phyloP scores from a whole-genome alignment of 1,140 invertebrate species.

The Chrysopa pallens region DNA sequence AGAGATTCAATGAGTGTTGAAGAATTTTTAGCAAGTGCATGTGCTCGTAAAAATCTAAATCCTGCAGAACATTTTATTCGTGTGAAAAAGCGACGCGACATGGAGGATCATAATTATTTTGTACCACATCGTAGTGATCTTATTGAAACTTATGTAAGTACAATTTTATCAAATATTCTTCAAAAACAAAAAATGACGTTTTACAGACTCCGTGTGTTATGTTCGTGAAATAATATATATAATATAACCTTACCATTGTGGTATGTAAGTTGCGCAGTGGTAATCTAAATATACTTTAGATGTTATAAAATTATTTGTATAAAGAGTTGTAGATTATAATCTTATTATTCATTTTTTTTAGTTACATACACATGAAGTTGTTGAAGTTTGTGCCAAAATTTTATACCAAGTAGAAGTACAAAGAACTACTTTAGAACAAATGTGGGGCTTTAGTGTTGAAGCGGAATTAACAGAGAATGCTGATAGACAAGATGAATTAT shows the following conservation, averaged over 20 bases:
- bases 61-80: slow-evolving; percentile 90
- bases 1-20: slow-evolving; percentile 86
- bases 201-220: too few species aligned
- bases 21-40: slow-evolving; percentile 83
- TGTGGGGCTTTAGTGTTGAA: slow-evolving; percentile 96
- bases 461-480: slow-evolving; percentile 91
- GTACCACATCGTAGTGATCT: slow-evolving; percentile 80
- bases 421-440: slow-evolving; percentile 71
- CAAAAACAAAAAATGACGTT: too few species aligned
- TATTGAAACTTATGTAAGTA: slow-evolving; percentile 89
- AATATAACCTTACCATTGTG: neutral
- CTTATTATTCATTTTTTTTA: slow-evolving; percentile 26
- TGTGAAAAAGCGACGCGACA: slow-evolving; percentile 83
- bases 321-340: neutral
- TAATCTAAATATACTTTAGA: neutral
- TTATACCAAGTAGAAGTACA: slow-evolving; percentile 91
- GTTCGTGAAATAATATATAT: too few species aligned
- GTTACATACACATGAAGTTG: slow-evolving; percentile 86
- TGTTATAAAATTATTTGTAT: slow-evolving; percentile 5
- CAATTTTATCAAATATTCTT: neutral
- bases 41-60: slow-evolving; percentile 75
- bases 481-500: slow-evolving; percentile 88
- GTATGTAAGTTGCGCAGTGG: neutral
- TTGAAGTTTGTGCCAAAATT: slow-evolving; percentile 92
- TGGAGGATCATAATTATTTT: slow-evolving; percentile 91